phyloP scores from a whole-genome alignment of 2,113 vertebrate genomes.

The Sus scrofa region T2T-Sscrofa CM000818.6:51769501-51770000 shows the following conservation, averaged over 20 bases:
- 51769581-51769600: not conserved
- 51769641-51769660: not conserved
- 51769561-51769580: not conserved
- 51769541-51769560: not conserved
- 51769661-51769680: not conserved
- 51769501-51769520: not conserved
- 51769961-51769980: not conserved
- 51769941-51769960: not conserved
- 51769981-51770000: not conserved
- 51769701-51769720: not conserved
- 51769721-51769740: not conserved
- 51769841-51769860: not conserved
- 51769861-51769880: not conserved
- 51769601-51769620: not conserved
- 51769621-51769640: not conserved
- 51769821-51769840: fast-evolving
- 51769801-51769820: not conserved
- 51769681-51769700: not conserved
- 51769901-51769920: not conserved
- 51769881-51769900: not conserved
- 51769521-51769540: not conserved
- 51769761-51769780: not conserved
- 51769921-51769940: not conserved
- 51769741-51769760: not conserved
- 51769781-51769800: not conserved